Base-by-base conservation (phyloP, 2,113 vertebrate species). In the Megaceryle maxima region DNA sequence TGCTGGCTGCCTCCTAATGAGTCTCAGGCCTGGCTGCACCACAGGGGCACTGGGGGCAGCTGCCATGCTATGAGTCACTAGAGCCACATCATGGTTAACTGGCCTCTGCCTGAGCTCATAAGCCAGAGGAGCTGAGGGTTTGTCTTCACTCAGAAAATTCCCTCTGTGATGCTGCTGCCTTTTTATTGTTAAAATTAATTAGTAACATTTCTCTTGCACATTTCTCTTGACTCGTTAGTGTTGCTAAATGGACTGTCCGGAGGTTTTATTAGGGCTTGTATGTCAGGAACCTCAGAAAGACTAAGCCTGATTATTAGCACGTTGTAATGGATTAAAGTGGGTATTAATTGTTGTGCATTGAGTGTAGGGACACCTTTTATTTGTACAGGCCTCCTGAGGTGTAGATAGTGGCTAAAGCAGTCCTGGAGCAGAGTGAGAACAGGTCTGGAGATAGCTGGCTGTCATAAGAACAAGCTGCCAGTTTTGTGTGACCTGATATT, bases 1-100 rank as follows among this genome's bases (percentile, higher is more conserved):
- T 8, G 19, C 33, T 72, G 80, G 56, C 6, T 5, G 6, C 26
- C 35, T 67, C 33, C 60, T 13, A 2, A 43, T 0, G 15, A 69
- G 41, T 14, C 86, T 24, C 0, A 0, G 5, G 3, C 57, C 43
- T 48, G 43, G 60, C 37, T 3, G 4, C 37, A 33, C 16, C 0
- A 1, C 9, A 8, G 60, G 46, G 66, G 17, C 17, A 6, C 10
- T 56, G 13, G 29, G 60, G 67, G 41, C 64, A 41, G 35, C 35
- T 57, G 73, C 76, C 16, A 2, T 13, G 46, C 56, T 39, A 21
- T 3, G 9, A 11, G 56, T 55, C 60, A 6, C 51, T 43, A 0
- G 2, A 48, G 87, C 33, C 88, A 51, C 5, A 2, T 26, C n/a
- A 13, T 0, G 10, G 87, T 50, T 79, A n/a, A 2, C 25, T 8